Percentiles rank a stretch among this genome's conserved stretches.
phyloP scores from a whole-genome alignment of 2,113 vertebrate species.

The Mesocricetus auratus region DNA sequence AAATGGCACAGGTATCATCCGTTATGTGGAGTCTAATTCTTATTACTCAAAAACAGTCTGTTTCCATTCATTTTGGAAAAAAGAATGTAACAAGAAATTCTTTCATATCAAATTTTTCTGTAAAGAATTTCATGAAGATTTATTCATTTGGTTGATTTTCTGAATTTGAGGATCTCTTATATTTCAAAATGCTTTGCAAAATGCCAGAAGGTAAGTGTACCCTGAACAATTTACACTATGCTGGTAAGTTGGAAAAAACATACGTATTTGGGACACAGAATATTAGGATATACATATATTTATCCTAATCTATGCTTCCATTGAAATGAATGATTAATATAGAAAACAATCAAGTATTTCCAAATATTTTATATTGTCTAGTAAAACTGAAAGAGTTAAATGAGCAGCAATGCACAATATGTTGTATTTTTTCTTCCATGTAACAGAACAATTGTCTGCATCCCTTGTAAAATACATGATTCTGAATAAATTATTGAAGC shows the following conservation, averaged over 20 bases:
- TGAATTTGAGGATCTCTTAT: neutral
- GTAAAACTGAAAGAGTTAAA: slow-evolving; percentile 39
- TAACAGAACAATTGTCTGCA: slow-evolving; percentile 62
- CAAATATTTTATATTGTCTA: slow-evolving; percentile 19
- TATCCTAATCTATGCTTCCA: neutral
- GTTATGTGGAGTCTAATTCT: slow-evolving; percentile 13
- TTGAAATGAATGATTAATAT: slow-evolving; percentile 37
- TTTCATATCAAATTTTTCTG: slow-evolving; percentile 45
- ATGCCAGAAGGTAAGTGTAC: neutral
- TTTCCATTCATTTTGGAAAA: slow-evolving; percentile 52
- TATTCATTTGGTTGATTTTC: neutral
- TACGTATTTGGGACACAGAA: neutral
- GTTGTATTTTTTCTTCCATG: neutral
- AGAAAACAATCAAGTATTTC: slow-evolving; percentile 22
- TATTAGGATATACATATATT: too few relatives aligned
- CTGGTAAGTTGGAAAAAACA: neutral
- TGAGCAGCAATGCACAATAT: neutral
- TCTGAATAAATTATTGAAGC: slow-evolving; percentile 68
- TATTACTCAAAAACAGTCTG: slow-evolving; percentile 37
- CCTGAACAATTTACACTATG: neutral
- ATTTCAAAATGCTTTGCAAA: slow-evolving; percentile 5
- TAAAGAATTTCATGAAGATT: neutral
- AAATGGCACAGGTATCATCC: slow-evolving; percentile 3
- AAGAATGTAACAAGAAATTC: neutral
- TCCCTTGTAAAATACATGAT: slow-evolving; percentile 33